A percentile compares a stretch with the other conserved stretches of the same genome.
Evolutionary conservation across 2,113 vertebrate species (phyloP).

Genomic region (Corvus hawaiiensis): DNA sequence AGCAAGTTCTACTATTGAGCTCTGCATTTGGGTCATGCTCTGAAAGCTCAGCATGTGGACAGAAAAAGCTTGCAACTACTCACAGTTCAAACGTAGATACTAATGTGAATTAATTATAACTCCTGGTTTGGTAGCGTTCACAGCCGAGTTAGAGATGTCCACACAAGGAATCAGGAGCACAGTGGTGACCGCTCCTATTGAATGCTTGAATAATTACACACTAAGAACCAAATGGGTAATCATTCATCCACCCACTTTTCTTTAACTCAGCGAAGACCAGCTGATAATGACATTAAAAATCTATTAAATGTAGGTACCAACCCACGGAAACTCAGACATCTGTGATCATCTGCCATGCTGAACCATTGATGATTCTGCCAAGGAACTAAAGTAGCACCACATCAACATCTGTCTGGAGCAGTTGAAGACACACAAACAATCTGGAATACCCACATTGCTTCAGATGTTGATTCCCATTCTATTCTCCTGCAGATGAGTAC

Average conservation of each 20-base stretch:
- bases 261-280: background rate
- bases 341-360: background rate
- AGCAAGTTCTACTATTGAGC: background rate
- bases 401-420: conserved; percentile 15
- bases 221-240: background rate
- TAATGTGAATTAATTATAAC: background rate
- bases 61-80: background rate
- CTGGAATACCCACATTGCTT: background rate
- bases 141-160: background rate
- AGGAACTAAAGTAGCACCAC: background rate
- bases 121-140: background rate
- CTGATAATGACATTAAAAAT: background rate
- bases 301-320: background rate
- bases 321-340: background rate
- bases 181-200: background rate
- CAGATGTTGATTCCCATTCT: background rate
- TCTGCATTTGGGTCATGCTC: background rate
- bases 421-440: background rate
- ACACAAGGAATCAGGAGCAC: background rate
- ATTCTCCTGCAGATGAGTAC: background rate
- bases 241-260: background rate
- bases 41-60: background rate
- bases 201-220: background rate
- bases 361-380: background rate
- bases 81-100: background rate